phyloP scores from a whole-genome alignment of 2,888 invertebrate genomes.

The Melieria picta region DNA sequence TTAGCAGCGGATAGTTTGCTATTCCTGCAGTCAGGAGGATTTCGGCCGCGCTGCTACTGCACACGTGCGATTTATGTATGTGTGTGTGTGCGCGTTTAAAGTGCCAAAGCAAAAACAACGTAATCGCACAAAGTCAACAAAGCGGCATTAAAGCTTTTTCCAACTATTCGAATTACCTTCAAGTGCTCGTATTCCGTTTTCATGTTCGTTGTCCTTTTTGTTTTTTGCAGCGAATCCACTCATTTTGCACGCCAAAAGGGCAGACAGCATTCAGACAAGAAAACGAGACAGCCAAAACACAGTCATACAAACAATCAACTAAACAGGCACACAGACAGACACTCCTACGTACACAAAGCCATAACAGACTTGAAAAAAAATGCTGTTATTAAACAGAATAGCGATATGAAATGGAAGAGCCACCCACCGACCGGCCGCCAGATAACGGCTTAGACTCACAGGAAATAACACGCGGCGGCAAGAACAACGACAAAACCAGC shows the following conservation, averaged over 20 bases:
- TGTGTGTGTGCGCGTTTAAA: too few species aligned
- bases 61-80: too few species aligned
- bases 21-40: too few species aligned
- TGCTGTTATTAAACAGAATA: not conserved
- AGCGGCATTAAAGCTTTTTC: too few species aligned
- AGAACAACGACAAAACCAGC: not conserved
- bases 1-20: too few species aligned
- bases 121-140: too few species aligned
- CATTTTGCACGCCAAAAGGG: not conserved
- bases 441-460: not conserved
- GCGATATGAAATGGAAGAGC: not conserved
- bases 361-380: not conserved
- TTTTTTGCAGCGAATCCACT: too few species aligned
- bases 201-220: too few species aligned
- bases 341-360: not conserved
- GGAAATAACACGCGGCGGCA: not conserved
- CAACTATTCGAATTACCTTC: too few species aligned
- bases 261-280: slow-evolving; percentile 11
- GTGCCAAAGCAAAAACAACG: too few species aligned
- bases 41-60: too few species aligned
- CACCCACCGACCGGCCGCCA: not conserved
- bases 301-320: not conserved
- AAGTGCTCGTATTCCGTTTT: too few species aligned
- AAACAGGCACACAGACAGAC: not conserved
- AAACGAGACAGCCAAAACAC: not conserved